These are phyloP conservation scores for Sitophilus oryzae DNA, from an alignment of 1,140 invertebrate species.

Conservation along the genomic window DNA sequence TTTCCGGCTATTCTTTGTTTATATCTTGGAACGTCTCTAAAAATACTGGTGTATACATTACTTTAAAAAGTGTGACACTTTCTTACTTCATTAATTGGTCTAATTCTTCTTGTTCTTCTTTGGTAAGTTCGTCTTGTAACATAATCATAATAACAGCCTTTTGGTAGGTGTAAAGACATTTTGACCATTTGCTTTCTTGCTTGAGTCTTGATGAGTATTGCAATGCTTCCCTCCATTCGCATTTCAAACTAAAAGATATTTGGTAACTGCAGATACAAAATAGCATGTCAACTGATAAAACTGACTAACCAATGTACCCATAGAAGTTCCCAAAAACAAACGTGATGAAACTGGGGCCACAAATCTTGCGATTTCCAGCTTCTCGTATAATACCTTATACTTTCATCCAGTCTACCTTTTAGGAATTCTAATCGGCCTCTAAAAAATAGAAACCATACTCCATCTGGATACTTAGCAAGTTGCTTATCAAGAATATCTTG, in stretches of 20 bases:
- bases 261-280: neutral
- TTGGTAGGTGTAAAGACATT: conserved; percentile 85
- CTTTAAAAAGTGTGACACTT: conserved; percentile 6
- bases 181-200: conserved; percentile 83
- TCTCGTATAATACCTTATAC: conserved; percentile 71
- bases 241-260: conserved; percentile 46
- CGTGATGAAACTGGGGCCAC: conserved; percentile 92
- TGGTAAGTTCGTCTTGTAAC: conserved; percentile 53
- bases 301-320: conserved; percentile 61
- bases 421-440: conserved; percentile 80
- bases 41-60: conserved; percentile 15
- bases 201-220: conserved; percentile 67
- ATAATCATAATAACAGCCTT: conserved; percentile 77
- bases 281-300: neutral
- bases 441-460: conserved; percentile 90
- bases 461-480: conserved; percentile 69
- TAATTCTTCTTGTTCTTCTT: conserved; percentile 48
- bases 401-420: conserved; percentile 68
- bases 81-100: conserved; percentile 57
- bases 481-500: conserved; percentile 67
- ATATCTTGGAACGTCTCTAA: conserved; percentile 68
- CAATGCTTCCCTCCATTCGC: conserved; percentile 66
- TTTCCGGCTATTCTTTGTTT: conserved; percentile 92
- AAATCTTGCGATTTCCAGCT: conserved; percentile 79
- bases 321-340: conserved; percentile 94